Evolutionary conservation across 2,888 invertebrate species (phyloP).

Genomic region (Trichopria drosophilae): DNA sequence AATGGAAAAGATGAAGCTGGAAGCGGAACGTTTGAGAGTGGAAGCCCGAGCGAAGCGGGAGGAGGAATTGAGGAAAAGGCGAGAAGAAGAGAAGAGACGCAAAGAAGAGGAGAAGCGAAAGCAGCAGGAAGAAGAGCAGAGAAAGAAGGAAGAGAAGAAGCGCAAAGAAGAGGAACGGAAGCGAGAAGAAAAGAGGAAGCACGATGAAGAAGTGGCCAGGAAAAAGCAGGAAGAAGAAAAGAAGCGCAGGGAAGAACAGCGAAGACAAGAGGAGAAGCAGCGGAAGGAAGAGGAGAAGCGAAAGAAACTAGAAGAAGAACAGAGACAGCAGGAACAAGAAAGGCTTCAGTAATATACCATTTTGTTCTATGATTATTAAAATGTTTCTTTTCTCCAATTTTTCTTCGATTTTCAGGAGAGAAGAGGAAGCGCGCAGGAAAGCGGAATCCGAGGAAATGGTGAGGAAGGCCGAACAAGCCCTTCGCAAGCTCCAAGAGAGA

Average conservation of each 20-base stretch:
- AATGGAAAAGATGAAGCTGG: slow-evolving; percentile 14
- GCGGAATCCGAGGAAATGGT: slow-evolving; percentile 54
- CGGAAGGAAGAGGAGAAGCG: slow-evolving; percentile 62
- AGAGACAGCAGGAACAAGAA: slow-evolving; percentile 52
- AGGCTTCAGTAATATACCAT: slow-evolving; percentile 49
- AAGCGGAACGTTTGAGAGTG: slow-evolving; percentile 14
- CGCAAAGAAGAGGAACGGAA: slow-evolving; percentile 61
- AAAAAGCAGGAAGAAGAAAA: slow-evolving; percentile 59
- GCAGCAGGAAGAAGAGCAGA: slow-evolving; percentile 61
- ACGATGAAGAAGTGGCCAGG: slow-evolving; percentile 55
- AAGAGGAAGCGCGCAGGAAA: slow-evolving; percentile 48
- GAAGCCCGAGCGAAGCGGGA: slow-evolving; percentile 55
- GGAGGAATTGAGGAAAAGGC: slow-evolving; percentile 60
- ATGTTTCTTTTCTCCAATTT: slow-evolving; percentile 11
- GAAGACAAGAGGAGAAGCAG: slow-evolving; percentile 54
- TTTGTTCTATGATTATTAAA: slow-evolving; percentile 39
- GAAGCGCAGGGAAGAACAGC: slow-evolving; percentile 53
- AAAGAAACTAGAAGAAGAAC: slow-evolving; percentile 58
- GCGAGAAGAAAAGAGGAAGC: slow-evolving; percentile 60
- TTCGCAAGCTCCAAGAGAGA: slow-evolving; percentile 60
- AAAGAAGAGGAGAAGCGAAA: slow-evolving; percentile 61
- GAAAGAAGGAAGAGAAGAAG: slow-evolving; percentile 61
- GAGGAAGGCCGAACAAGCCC: slow-evolving; percentile 58
- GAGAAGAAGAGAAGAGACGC: slow-evolving; percentile 59
- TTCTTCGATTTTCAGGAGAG: slow-evolving; percentile 40